Conservation (phyloP, 1,140 invertebrate species). For the Acromyrmex echinatior region DNA sequence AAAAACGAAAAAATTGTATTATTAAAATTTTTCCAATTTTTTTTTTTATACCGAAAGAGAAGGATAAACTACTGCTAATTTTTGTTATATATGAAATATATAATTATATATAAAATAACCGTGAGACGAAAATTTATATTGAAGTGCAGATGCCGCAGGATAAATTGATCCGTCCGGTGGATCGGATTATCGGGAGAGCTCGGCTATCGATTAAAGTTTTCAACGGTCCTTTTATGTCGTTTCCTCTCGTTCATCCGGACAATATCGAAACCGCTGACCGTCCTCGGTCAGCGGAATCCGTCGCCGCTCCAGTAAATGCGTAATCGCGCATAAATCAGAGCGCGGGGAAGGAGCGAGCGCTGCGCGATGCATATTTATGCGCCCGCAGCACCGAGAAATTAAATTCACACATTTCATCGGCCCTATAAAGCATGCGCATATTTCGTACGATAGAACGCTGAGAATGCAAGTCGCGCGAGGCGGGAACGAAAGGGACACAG, state of each 20-base stretch:
- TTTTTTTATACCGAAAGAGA: not conserved
- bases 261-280: conserved; percentile 58
- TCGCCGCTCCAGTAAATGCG: conserved; percentile 59
- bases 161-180: conserved; percentile 32
- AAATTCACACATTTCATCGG: conserved; percentile 80
- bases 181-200: conserved; percentile 51
- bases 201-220: conserved; percentile 47
- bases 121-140: conserved; percentile 20
- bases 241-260: not conserved
- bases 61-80: not conserved
- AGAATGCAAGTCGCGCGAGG: conserved; percentile 39
- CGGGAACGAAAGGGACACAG: not conserved
- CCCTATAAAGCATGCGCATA: conserved; percentile 27
- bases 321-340: conserved; percentile 81
- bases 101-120: not conserved
- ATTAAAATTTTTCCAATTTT: not conserved
- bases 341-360: conserved; percentile 37
- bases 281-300: conserved; percentile 64
- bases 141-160: conserved; percentile 24
- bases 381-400: conserved; percentile 75
- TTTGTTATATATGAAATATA: not conserved
- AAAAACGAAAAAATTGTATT: conserved; percentile 9
- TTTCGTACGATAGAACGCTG: conserved; percentile 46
- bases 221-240: conserved; percentile 31
- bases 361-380: conserved; percentile 81